These are phyloP conservation scores for Rattus rattus DNA, from an alignment of 2,113 vertebrate species.

Conservation along the genomic window DNA sequence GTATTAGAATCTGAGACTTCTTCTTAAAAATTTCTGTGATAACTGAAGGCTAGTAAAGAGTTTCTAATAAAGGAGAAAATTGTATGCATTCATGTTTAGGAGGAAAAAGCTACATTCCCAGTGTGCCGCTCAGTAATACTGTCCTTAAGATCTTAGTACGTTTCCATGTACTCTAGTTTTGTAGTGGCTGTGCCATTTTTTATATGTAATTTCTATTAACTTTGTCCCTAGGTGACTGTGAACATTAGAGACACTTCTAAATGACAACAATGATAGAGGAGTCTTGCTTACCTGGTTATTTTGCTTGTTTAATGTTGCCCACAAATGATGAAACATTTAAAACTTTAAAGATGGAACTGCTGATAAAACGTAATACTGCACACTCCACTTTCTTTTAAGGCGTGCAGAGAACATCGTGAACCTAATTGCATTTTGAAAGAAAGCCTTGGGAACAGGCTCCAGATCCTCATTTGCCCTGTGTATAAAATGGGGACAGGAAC, in stretches of 20 bases:
- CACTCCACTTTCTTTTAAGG: constrained; percentile 29
- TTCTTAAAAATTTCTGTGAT: neutral
- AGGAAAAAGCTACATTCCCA: constrained; percentile 15
- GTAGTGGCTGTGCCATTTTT: constrained; percentile 28
- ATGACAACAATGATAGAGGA: neutral
- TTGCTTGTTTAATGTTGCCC: neutral
- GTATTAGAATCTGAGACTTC: constrained; percentile 27
- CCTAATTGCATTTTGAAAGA: neutral
- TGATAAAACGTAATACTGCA: constrained; percentile 25
- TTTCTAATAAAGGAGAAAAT: constrained; percentile 48
- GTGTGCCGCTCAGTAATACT: constrained; percentile 22
- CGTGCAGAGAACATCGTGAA: neutral
- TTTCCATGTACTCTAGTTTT: constrained; percentile 31
- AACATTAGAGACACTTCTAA: constrained; percentile 56
- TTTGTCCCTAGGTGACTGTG: constrained; percentile 27
- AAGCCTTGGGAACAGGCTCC: neutral
- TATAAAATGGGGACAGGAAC: neutral
- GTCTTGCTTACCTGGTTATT: constrained; percentile 43
- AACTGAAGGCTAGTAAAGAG: neutral
- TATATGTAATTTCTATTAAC: constrained; percentile 27
- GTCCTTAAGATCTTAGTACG: constrained; percentile 1
- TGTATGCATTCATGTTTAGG: constrained; percentile 16
- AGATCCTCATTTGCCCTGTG: constrained; percentile 25
- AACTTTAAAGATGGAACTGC: neutral
- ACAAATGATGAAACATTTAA: constrained; percentile 38